Base-by-base conservation (phyloP, 2,113 vertebrate genomes). In the Origma solitaria region DNA sequence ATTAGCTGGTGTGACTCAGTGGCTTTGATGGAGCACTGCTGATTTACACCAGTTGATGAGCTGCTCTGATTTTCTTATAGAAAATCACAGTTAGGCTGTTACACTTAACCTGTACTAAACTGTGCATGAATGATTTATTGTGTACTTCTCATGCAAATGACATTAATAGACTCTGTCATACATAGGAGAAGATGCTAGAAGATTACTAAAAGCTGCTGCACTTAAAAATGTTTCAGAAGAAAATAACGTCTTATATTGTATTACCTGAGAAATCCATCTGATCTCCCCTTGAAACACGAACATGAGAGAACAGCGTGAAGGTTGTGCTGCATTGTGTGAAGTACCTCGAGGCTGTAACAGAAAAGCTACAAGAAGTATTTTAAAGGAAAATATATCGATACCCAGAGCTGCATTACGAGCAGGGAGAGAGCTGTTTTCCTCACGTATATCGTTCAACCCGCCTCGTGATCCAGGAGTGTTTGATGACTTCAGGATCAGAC, bases 101-200 rank as follows among this genome's bases (percentile, higher is more conserved):
- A 81, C 84, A 93, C 82, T 86, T 94, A 95, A 96, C 93, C 95
- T 96, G 96, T 90, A 95, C 95, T 95, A 97, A 96, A 94, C 94
- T 83, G 88, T 60, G 88, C 93, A 93, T 94, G 95, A 94, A 94
- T 95, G 92, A 96, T 96, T 97, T 97, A 95, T 90, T 96, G 93
- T 95, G 94, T 96, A 90, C 90, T 94, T 96, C 92, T 94, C 93
- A 97, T 96, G 96, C 94, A 97, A 97, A 97, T 94, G 80, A 86
- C 93, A 71, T 86, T 96, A 96, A 96, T 95, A 96, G 96, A 88
- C 90, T 93, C 86, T 95, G 95, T 96, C 94, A 96, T 81, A 93
- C 76, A 64, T 25, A 64, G 93, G 17, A 95, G 87, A 94, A 95
- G 94, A 95, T 96, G 94, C 93, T 86, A 21, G 83, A 91, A 95